Conservation (phyloP, 1,140 invertebrate genomes). For the Schlechtendalia chinensis region DNA sequence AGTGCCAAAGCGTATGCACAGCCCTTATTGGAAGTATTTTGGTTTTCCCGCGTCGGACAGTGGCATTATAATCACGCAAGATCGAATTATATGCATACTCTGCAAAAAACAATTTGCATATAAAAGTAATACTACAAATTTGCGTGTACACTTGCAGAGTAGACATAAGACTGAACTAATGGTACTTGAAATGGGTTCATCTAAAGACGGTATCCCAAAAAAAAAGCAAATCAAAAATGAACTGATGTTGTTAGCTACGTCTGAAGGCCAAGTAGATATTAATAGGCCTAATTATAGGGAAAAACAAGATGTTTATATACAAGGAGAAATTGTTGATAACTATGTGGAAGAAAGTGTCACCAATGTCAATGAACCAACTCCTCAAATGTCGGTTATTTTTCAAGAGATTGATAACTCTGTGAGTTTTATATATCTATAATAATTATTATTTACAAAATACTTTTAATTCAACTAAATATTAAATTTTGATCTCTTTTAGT, state of each 20-base stretch:
- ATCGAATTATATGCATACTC: slow-evolving; percentile 64
- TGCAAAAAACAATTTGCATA: slow-evolving; percentile 66
- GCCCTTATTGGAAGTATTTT: slow-evolving; percentile 68
- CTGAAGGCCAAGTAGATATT: slow-evolving; percentile 42
- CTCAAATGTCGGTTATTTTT: slow-evolving; percentile 24
- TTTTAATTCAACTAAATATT: background rate
- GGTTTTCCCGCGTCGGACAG: slow-evolving; percentile 65
- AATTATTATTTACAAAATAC: background rate
- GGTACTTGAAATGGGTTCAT: slow-evolving; percentile 57
- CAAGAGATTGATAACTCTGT: slow-evolving; percentile 43
- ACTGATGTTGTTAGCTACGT: slow-evolving; percentile 37
- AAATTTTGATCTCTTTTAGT: slow-evolving; percentile 5
- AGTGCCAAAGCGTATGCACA: slow-evolving; percentile 63
- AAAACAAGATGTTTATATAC: slow-evolving; percentile 39
- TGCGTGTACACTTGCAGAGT: slow-evolving; percentile 65
- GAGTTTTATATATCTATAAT: background rate
- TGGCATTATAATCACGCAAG: slow-evolving; percentile 64
- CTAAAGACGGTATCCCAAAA: slow-evolving; percentile 33
- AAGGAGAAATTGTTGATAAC: slow-evolving; percentile 28
- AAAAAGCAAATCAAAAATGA: slow-evolving; percentile 38
- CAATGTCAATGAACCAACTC: slow-evolving; percentile 5
- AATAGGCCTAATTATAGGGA: background rate
- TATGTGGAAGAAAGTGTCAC: slow-evolving; percentile 2
- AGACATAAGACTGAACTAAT: slow-evolving; percentile 60
- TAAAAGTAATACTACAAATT: slow-evolving; percentile 66